Evolutionary conservation across 2,888 invertebrate genomes (phyloP), one percentile per base, ranked within the genome.

Genomic region (Notocelia uddmanniana): DNA sequence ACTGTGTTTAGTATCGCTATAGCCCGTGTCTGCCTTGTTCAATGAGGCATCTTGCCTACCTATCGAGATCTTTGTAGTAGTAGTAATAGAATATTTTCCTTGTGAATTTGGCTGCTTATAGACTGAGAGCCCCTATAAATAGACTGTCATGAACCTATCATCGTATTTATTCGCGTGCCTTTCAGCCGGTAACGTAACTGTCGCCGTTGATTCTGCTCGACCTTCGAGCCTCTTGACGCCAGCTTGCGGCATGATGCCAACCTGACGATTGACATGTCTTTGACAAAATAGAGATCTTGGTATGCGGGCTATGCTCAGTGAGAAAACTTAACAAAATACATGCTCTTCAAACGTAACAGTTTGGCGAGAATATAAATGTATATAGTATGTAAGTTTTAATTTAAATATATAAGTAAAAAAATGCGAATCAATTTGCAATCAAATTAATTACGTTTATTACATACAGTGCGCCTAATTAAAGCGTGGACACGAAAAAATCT

Each of bases 241-340:
- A 26, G 74, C 68, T 70, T 68, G 70, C 70, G 76, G 76, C 76
- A 77, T 67, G 71, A 76, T 76, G 78, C 76, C 78, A 77, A 73
- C 41, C 64, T 72, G 75, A 41, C 71, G 73, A 76, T 78, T 74
- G 77, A 78, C 73, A 60, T 68, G n/a, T 67, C 69, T 75, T 71
- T 70, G 76, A 76, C 73, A 59, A 73, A 21, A 41, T 9, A 48
- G 23, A 41, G 69, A 41, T 73, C 76, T 77, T 75, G 63, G 66
- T 75, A 74, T 74, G 41, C 41, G 15, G 41, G 15, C 41, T 5
- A n/a, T 5, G 8, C 1, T 41, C 15, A 41, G 41, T 6, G 41
- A 5, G 41, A 41, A 37, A 41, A 13, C 41, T 15, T n/a, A 15
- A 41, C 3, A 41, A 15, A 15, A n/a, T n/a, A n/a, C n/a, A n/a